Conservation (phyloP, 2,113 vertebrate genomes). For the Pterocles orientalis region DNA sequence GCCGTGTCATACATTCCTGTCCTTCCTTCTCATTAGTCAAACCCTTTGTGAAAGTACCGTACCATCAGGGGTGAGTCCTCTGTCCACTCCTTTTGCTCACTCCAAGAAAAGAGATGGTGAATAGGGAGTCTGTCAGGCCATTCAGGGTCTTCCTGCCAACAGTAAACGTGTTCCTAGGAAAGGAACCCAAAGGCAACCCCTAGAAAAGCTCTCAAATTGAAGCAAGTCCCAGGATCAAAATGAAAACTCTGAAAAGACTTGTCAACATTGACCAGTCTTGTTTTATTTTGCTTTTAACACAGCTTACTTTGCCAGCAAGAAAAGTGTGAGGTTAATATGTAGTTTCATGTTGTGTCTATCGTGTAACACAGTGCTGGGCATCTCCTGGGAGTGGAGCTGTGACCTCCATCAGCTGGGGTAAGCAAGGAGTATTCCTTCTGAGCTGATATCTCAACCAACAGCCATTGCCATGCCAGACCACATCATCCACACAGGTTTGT, state of each 20-base stretch:
- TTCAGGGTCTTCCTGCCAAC: background rate
- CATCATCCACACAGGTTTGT: background rate
- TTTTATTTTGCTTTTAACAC: background rate
- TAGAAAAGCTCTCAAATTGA: background rate
- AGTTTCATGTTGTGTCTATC: background rate
- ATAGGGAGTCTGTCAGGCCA: background rate
- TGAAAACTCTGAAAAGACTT: background rate
- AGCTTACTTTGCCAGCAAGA: background rate
- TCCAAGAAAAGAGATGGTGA: background rate
- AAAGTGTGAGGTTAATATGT: background rate
- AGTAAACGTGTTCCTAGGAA: accelerated
- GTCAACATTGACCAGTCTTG: background rate
- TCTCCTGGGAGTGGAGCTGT: background rate
- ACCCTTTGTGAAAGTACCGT: background rate
- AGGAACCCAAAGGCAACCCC: no score
- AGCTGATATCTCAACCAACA: background rate
- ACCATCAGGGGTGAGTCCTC: background rate
- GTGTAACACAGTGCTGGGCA: no score
- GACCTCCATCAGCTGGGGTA: background rate
- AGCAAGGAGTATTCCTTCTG: background rate
- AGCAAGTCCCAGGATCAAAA: background rate
- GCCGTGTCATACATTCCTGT: background rate
- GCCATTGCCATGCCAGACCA: background rate
- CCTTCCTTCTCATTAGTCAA: background rate
- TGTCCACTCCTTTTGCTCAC: background rate